Percentiles rank a stretch among this genome's conserved stretches.
Evolutionary conservation across 2,113 vertebrate genomes (phyloP).

Genomic region (Sylvietta virens): DNA sequence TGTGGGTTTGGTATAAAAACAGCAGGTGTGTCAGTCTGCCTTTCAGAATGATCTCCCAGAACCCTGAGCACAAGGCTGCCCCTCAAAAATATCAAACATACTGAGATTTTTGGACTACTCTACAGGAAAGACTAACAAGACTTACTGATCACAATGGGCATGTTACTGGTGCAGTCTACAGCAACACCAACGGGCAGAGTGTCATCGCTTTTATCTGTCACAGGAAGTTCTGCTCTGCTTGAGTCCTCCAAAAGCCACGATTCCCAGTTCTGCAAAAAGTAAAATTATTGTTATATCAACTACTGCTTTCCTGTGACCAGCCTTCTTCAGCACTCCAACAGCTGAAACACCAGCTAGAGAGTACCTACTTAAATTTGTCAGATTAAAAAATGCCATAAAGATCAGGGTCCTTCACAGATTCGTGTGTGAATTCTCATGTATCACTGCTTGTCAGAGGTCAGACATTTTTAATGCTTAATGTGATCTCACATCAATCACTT

Average conservation of each 20-base stretch:
- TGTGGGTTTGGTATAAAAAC: neutral
- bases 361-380: neutral
- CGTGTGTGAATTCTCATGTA: neutral
- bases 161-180: slow-evolving; percentile 87
- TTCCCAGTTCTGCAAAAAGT: slow-evolving; percentile 84
- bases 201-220: slow-evolving; percentile 88
- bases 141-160: slow-evolving; percentile 85
- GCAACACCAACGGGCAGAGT: slow-evolving; percentile 89
- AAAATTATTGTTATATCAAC: neutral
- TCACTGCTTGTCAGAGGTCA: neutral
- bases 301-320: neutral
- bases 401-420: neutral
- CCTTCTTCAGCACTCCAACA: neutral
- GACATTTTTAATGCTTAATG: neutral
- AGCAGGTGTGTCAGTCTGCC: fast-evolving
- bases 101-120: neutral
- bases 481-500: neutral
- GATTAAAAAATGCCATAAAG: neutral
- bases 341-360: neutral
- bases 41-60: neutral
- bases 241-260: slow-evolving; percentile 91
- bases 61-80: neutral
- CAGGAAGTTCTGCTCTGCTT: slow-evolving; percentile 89
- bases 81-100: neutral
- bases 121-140: neutral